Percentiles rank a stretch among this genome's conserved stretches.
Conservation (phyloP, 2,797 vertebrate genomes). For the Squalus acanthias region DNA sequence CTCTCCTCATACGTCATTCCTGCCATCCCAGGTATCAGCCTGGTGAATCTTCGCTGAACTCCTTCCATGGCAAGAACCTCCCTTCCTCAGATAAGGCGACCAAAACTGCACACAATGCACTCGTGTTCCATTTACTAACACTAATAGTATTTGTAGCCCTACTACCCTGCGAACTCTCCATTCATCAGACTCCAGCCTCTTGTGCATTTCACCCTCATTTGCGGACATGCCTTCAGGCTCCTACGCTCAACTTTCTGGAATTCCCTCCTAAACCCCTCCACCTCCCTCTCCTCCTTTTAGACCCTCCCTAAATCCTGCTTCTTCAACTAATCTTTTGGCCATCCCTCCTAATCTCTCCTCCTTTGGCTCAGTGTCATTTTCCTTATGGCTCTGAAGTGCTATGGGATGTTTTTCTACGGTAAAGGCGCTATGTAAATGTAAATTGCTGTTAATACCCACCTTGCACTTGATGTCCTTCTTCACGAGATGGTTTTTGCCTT, state of each 20-base stretch:
- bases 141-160: not conserved
- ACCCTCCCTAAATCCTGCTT: not conserved
- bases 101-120: too few relatives aligned
- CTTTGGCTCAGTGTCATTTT: not conserved
- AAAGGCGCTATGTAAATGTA: too few relatives aligned
- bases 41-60: too few relatives aligned
- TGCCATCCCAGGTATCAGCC: too few relatives aligned
- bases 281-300: not conserved
- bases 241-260: not conserved
- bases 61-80: too few relatives aligned
- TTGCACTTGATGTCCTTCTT: slow-evolving; percentile 95
- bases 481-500: slow-evolving; percentile 86
- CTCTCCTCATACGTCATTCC: too few relatives aligned
- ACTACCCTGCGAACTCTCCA: not conserved
- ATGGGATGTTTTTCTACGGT: not conserved
- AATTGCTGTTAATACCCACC: slow-evolving; percentile 53
- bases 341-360: not conserved
- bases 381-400: not conserved
- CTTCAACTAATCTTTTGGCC: not conserved
- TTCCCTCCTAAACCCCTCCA: not conserved
- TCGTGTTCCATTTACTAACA: too few relatives aligned
- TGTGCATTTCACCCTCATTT: not conserved
- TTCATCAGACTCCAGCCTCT: not conserved
- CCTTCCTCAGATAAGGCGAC: too few relatives aligned
- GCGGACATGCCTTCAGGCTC: not conserved